phyloP scores from a whole-genome alignment of 2,797 vertebrate genomes.

The Numenius phaeopus region DNA sequence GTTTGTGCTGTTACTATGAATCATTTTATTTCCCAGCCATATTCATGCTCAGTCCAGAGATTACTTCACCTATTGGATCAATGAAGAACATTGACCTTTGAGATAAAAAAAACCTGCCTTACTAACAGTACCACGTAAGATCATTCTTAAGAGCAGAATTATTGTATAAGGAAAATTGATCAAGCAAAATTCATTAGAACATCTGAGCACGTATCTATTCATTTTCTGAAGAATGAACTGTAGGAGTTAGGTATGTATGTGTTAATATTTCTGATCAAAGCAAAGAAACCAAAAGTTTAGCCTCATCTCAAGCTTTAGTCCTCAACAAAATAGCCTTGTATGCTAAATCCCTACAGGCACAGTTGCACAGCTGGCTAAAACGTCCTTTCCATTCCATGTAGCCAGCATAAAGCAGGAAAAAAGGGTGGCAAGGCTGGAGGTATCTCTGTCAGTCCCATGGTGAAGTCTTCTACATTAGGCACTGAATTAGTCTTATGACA shows the following conservation, averaged over 20 bases:
- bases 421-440: neutral
- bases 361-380: neutral
- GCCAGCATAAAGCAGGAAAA: neutral
- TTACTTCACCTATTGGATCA: neutral
- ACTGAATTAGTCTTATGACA: neutral
- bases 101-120: neutral
- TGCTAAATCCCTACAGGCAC: neutral
- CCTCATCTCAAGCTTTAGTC: neutral
- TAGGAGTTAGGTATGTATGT: neutral
- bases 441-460: neutral
- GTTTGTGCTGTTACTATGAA: neutral
- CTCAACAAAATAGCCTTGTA: neutral
- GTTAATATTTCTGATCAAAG: neutral
- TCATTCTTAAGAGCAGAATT: neutral
- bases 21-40: neutral
- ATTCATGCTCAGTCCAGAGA: neutral
- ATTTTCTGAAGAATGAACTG: neutral
- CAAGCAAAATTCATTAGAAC: neutral
- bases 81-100: neutral
- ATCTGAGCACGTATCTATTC: neutral
- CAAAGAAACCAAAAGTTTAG: neutral
- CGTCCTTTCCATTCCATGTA: neutral
- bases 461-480: neutral
- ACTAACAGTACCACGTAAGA: neutral
- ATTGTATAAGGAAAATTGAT: neutral